Evolutionary conservation across 2,113 vertebrate species (phyloP), one percentile per base, ranked within the genome.

Genomic region (Lepus europaeus): DNA sequence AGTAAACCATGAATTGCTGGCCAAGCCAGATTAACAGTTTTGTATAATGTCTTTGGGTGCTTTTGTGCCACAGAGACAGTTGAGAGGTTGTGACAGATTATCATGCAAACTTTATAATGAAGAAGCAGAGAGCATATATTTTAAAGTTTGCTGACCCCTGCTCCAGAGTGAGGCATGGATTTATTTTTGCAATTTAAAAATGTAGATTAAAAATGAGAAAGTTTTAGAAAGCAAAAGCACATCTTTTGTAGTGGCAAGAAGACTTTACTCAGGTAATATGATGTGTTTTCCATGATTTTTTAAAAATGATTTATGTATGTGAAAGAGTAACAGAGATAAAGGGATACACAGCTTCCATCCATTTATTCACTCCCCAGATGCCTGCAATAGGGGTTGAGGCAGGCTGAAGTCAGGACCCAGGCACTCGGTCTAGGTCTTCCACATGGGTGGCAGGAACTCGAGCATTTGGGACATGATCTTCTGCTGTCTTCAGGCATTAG

Each of bases 31-130:
- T 66, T 59, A 76, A 70, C 17, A 14, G 64, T 49, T 29, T 80
- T 27, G 0, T 9, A 0, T n/a, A 1, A n/a, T 20, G 1, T 61
- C 36, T 81, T 33, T 36, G 53, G 22, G 29, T 51, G 33, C 39
- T 59, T 87, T 69, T 29, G 10, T 74, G 51, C 13, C 9, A 7
- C 49, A 20, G 56, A 31, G 8, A 51, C 33, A 73, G 25, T 5
- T 36, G 9, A 66, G 25, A 73, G 61, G 22, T 70, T 61, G 25
- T 23, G 1, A 53, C 29, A 83, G 70, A 53, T 5, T 12, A 20
- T 49, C 27, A 0, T 8, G 20, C 33, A 33, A 33, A 33, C 33
- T 33, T 33, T 33, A 33, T 33, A 33, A 33, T 33, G 33, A 33
- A 33, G 33, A 33, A 33, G 33, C 33, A 33, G 33, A 33, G 33